phyloP scores from a whole-genome alignment of 2,888 invertebrate species.

The Synanthedon tipuliformis region DNA sequence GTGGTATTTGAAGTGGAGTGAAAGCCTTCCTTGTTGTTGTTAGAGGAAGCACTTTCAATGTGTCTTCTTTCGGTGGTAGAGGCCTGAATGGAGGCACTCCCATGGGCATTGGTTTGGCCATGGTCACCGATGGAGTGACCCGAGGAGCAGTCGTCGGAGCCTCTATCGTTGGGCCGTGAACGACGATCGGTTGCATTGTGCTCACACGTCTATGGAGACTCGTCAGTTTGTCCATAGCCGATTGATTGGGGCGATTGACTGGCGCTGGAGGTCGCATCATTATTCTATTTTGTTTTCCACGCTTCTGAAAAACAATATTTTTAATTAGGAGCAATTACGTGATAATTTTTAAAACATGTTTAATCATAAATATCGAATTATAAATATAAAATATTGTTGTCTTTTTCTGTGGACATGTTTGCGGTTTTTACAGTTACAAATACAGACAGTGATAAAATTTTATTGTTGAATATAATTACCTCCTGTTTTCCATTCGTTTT shows the following conservation, averaged over 20 bases:
- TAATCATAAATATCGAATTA: too few relatives aligned
- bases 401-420: too few relatives aligned
- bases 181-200: slow-evolving; percentile 52
- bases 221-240: slow-evolving; percentile 49
- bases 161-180: slow-evolving; percentile 34
- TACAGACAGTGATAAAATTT: too few relatives aligned
- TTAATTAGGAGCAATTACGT: neutral
- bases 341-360: too few relatives aligned
- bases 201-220: slow-evolving; percentile 38
- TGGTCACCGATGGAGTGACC: slow-evolving; percentile 36
- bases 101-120: slow-evolving; percentile 68
- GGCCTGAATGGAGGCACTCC: slow-evolving; percentile 85
- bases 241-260: slow-evolving; percentile 37
- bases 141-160: slow-evolving; percentile 20
- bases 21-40: slow-evolving; percentile 41
- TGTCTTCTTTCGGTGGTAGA: slow-evolving; percentile 74
- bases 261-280: slow-evolving; percentile 55
- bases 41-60: slow-evolving; percentile 65
- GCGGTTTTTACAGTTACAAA: too few relatives aligned
- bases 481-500: slow-evolving; percentile 46
- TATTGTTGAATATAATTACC: slow-evolving; percentile 17
- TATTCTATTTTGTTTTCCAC: slow-evolving; percentile 60
- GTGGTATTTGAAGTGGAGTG: slow-evolving; percentile 45
- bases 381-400: too few relatives aligned
- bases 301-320: slow-evolving; percentile 45